Base-by-base conservation (phyloP, 2,797 vertebrate genomes). In the Heteromormyrus szaboi region DNA sequence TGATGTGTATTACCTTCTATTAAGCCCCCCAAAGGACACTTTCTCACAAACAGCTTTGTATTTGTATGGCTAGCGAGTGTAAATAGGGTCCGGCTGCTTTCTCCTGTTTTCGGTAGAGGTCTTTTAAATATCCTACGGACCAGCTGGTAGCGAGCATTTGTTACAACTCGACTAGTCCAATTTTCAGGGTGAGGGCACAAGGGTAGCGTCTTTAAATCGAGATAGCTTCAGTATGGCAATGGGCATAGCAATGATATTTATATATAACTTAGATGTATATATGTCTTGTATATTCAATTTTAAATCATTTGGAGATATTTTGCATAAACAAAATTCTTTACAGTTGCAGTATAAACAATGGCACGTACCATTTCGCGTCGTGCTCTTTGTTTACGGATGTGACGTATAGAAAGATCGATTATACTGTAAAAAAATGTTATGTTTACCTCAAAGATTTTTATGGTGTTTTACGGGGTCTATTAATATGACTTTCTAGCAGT, bases 351-450 rank as follows among this genome's bases (percentile, higher is more conserved):
- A 89, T 0, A 9, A 68, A 88, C 51, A 90, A 91, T 94, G 92
- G 93, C 92, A 92, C 85, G 51, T 33, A 87, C 93, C 88, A 48
- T 56, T 90, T 90, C 46, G 81, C 89, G 87, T 91, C 90, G 90
- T 79, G 81, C 81, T 89, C 87, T 93, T 93, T 94, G 93, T 95
- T 95, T 95, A 94, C 93, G 93, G 94, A 95, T 93, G 89, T 95
- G 93, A 92, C 91, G 91, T 90, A 25, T 22, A 89, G 56, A 65
- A 46, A 17, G 62, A 68, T 22, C 37, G 37, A 25, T 50, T n/a
- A 59, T 12, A 44, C 29, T 41, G n/a, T 3, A n/a, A 56, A 86
- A 86, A 86, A 37, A 44, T 59, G 2, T n/a, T 87, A 37, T 59
- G 17, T 19, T 19, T 2, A 41, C 19, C 6, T 17, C 33, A 87